Base-by-base conservation (phyloP, 2,888 invertebrate species). In the Tiliacea aurago region DNA sequence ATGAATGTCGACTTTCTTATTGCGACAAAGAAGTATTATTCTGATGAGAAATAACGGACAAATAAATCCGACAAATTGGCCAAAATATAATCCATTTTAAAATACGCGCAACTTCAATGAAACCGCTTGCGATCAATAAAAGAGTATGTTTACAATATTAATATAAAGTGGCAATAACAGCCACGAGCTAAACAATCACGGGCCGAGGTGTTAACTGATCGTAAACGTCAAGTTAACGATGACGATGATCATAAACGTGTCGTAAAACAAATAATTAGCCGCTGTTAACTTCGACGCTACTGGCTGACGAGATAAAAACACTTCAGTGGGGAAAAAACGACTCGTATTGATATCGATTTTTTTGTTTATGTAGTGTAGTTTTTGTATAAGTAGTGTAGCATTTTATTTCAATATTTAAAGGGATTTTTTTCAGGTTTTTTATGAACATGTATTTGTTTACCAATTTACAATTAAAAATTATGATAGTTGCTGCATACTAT, bases 261-360 rank as follows among this genome's bases (percentile, higher is more conserved):
- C 95, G 94, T 95, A 94, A 96, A 96, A 95, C 94, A 94, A 95
- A 96, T 94, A 95, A 95, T 95, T 94, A 95, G 90, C 73, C 80
- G 86, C 86, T 86, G 89, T 88, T 89, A 89, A 89, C 87, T 84
- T 87, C 81, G 73, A 73, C 67, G 88, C 90, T 86, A 86, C 88
- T 86, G 87, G 80, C 76, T 78, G 81, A 49, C 55, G 74, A 88
- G 87, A 88, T 90, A 86, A 87, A 86, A 87, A 85, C 77, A 70
- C 74, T 85, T 73, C 78, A 83, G 81, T 76, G 77, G 75, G 77
- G 67, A 73, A 77, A 78, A 81, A 84, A 81, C 62, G 56, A 71
- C 28, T 74, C 69, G 65, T 63, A 78, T 74, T 65, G 47, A 47
- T 65, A 69, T 82, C 41, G 59, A 55, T 70, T 80, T 69, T 70